Conservation (phyloP, 2,888 invertebrate species). For the Lymantria monacha region DNA sequence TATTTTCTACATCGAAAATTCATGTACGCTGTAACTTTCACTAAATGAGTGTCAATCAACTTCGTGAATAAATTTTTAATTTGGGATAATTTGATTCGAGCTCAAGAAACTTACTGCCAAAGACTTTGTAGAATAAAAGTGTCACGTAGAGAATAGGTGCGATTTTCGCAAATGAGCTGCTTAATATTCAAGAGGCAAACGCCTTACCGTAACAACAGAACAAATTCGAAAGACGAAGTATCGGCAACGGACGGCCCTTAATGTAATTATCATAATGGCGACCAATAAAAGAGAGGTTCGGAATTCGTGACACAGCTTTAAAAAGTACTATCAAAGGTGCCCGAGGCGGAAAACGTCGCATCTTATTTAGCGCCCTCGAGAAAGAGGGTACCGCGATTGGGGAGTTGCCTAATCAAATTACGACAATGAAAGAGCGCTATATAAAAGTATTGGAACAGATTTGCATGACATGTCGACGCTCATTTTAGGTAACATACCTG, state of each 20-base stretch:
- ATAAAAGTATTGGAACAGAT: conserved; percentile 74
- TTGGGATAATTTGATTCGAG: conserved; percentile 45
- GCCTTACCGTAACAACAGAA: conserved; percentile 75
- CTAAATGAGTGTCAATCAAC: conserved; percentile 30
- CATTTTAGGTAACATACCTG: conserved; percentile 56
- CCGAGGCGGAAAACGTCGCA: conserved; percentile 78
- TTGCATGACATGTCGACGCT: conserved; percentile 76
- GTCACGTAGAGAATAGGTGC: conserved; percentile 78
- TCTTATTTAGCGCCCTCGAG: conserved; percentile 76
- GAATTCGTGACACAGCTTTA: conserved; percentile 78
- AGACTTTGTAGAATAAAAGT: conserved; percentile 56
- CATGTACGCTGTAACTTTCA: conserved; percentile 11
- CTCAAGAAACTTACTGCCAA: conserved; percentile 39
- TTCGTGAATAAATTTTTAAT: conserved; percentile 50
- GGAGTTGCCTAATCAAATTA: conserved; percentile 77
- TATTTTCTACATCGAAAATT: background rate
- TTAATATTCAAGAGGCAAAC: conserved; percentile 77
- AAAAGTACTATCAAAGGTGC: conserved; percentile 79
- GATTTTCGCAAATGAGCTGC: conserved; percentile 76
- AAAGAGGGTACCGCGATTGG: conserved; percentile 60
- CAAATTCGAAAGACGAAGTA: conserved; percentile 79
- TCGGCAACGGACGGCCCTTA: conserved; percentile 73
- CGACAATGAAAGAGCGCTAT: conserved; percentile 69
- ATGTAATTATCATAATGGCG: conserved; percentile 81
- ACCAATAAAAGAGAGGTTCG: conserved; percentile 79